Percentiles rank a stretch among this genome's conserved stretches.
phyloP scores from a whole-genome alignment of 2,888 invertebrate genomes.

The Escarpia spicata region DNA sequence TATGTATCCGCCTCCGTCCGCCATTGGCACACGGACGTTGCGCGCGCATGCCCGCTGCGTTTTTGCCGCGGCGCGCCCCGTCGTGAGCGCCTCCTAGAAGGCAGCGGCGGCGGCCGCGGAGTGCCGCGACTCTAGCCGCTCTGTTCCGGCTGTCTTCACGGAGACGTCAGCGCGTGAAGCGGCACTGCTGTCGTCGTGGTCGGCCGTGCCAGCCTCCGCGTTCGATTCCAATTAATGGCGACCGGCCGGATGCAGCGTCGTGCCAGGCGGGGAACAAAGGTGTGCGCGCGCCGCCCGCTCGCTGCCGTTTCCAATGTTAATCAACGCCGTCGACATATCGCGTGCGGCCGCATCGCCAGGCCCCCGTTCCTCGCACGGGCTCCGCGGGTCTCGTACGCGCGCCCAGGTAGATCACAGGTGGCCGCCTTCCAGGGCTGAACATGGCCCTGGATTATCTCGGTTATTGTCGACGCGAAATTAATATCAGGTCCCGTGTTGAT shows the following conservation, averaged over 20 bases:
- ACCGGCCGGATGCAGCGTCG: neutral
- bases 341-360: neutral
- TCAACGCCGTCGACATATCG: neutral
- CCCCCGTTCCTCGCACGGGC: neutral
- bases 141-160: neutral
- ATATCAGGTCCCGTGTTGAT: neutral
- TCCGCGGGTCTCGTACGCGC: neutral
- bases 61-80: neutral
- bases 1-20: neutral
- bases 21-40: neutral
- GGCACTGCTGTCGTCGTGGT: constrained; percentile 12
- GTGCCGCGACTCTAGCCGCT: no score
- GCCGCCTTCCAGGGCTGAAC: neutral
- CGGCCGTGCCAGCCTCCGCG: constrained; percentile 11
- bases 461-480: neutral
- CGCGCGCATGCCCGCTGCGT: neutral
- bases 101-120: neutral
- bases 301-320: constrained; percentile 6
- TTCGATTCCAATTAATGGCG: constrained; percentile 16
- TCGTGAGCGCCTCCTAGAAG: neutral
- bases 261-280: constrained; percentile 5
- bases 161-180: neutral
- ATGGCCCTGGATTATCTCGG: neutral
- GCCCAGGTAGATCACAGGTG: constrained; percentile 3
- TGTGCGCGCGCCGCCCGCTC: neutral